Evolutionary conservation across 2,888 invertebrate genomes (phyloP).

Genomic region (Gymnocheta viridis): DNA sequence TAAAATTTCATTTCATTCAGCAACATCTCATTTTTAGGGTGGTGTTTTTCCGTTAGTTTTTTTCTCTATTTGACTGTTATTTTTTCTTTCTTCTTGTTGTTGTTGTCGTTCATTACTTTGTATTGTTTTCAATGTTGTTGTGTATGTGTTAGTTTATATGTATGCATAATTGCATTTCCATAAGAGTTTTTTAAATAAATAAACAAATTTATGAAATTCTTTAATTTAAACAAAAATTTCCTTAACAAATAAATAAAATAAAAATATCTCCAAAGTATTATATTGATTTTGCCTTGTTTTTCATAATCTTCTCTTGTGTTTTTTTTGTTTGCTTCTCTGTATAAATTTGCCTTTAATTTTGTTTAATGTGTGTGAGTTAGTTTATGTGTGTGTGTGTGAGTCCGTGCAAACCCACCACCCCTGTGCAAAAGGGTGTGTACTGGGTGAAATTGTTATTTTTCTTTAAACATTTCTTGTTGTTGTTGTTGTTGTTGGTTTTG

Average conservation of each 20-base stretch:
- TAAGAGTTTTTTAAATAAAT: neutral
- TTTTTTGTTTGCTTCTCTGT: neutral
- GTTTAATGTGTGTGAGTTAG: neutral
- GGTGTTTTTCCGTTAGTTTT: slow-evolving; percentile 61
- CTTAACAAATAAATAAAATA: neutral
- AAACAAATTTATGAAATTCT: neutral
- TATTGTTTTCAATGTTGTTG: neutral
- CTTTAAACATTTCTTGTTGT: slow-evolving; percentile 1
- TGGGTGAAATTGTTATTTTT: slow-evolving; percentile 62
- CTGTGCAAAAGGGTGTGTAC: slow-evolving; percentile 72
- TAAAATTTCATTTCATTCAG: slow-evolving; percentile 55
- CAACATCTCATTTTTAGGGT: slow-evolving; percentile 60
- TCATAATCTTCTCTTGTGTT: slow-evolving; percentile 28
- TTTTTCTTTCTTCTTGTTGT: slow-evolving; percentile 25
- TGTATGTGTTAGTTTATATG: slow-evolving; percentile 14
- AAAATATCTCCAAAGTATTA: slow-evolving; percentile 38
- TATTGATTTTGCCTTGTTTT: slow-evolving; percentile 68
- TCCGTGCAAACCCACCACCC: slow-evolving; percentile 47
- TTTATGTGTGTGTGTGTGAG: neutral
- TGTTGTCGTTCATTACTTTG: slow-evolving; percentile 15
- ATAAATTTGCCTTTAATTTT: slow-evolving; percentile 39
- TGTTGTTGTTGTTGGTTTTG: neutral
- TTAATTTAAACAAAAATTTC: slow-evolving; percentile 15
- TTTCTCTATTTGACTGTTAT: slow-evolving; percentile 43
- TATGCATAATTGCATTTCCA: neutral